Evolutionary conservation across 2,888 invertebrate species (phyloP), one percentile per base, ranked within the genome.

Genomic region (Metopia argyrocephala): DNA sequence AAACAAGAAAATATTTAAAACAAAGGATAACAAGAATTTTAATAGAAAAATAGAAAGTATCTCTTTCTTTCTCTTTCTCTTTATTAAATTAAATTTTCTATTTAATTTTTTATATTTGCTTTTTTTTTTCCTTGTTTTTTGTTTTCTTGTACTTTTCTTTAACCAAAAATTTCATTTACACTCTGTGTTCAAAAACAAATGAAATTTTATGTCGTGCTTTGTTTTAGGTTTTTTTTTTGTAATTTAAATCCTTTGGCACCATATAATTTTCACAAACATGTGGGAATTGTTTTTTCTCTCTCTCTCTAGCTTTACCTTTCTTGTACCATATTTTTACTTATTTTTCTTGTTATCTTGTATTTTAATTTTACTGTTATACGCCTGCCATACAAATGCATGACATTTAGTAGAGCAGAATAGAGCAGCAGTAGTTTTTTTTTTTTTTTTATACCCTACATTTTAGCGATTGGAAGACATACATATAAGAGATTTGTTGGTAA

Each of bases 231-330:
- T 54, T 52, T 18, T 25, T 57, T 61, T 61, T 38, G 15, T 52
- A 28, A 48, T 27, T 56, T 56, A 38, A 59, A 76, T 76, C 38
- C 25, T 70, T 57, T 62, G 50, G 4, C 50, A 65, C 2, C 57
- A 57, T 50, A 57, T 64, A 65, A 70, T 64, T 64, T 65, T 65
- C 76, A 57, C 45, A 50, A 45, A 38, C 50, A 68, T 20, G 59
- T 27, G 50, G 56, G 21, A 31, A 52, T 7, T 38, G 48, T 15
- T 0, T 48, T 56, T 27, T 12, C 2, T 20, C 3, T 23, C 15
- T n/a, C 15, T 12, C 38, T 38, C 38, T 31, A 7, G 7, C 31
- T 38, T 15, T 38, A 9, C 4, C 15, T 38, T 15, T 15, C 15
- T 15, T 38, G 0, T 12, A 2, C 38, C 12, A 3, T 38, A 12